Conservation (phyloP, 2,113 vertebrate genomes). For the Pseudorasbora parva region DNA sequence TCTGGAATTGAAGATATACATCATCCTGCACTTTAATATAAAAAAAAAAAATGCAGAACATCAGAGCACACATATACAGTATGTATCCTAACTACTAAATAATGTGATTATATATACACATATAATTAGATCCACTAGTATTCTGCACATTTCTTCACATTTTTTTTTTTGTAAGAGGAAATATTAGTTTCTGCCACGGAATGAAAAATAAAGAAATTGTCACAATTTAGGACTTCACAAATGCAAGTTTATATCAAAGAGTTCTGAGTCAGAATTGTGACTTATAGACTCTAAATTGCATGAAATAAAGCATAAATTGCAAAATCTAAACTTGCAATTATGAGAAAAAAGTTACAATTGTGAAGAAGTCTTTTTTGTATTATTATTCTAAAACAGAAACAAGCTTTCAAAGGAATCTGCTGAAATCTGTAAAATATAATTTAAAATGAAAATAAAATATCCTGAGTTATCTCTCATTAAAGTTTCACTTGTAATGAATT, state of each 20-base stretch:
- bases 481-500: not conserved
- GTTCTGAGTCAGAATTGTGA: no score
- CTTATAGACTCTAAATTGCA: no score
- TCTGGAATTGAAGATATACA: slow-evolving; percentile 23
- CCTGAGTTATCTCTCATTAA: not conserved
- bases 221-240: no score
- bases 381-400: no score
- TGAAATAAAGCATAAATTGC: no score
- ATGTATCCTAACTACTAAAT: not conserved
- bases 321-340: no score
- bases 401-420: not conserved
- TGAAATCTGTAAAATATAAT: not conserved
- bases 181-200: no score
- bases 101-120: not conserved
- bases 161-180: not conserved
- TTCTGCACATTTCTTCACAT: not conserved
- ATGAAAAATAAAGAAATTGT: no score
- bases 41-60: slow-evolving; percentile 10
- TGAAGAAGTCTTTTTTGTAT: no score
- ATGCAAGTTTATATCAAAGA: no score
- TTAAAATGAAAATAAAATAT: not conserved
- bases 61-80: not conserved
- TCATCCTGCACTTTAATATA: not conserved
- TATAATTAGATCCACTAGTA: slow-evolving; percentile 11
- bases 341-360: no score